phyloP scores from a whole-genome alignment of 2,888 invertebrate species.

The Drosophila monieri region DNA sequence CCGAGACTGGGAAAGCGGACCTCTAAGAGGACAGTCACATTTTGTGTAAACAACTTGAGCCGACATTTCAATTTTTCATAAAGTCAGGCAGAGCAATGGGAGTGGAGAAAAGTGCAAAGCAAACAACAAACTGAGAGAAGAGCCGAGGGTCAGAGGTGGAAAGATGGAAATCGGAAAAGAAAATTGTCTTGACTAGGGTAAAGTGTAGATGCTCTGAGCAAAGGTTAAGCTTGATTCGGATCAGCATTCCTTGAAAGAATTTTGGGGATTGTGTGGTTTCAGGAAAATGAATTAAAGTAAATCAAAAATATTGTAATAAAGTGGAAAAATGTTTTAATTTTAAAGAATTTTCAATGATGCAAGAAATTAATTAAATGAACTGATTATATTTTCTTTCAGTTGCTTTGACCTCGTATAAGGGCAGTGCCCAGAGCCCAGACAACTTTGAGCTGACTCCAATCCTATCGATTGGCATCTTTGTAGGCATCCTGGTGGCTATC shows the following conservation, averaged over 20 bases:
- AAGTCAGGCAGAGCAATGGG: slow-evolving; percentile 53
- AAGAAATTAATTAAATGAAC: neutral
- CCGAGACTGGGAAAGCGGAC: neutral
- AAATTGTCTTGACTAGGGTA: slow-evolving; percentile 40
- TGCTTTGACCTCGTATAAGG: slow-evolving; percentile 84
- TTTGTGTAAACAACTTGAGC: slow-evolving; percentile 78
- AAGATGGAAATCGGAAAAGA: slow-evolving; percentile 21
- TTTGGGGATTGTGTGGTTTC: neutral
- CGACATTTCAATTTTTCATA: slow-evolving; percentile 69
- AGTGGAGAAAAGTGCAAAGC: slow-evolving; percentile 54
- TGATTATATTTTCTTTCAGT: slow-evolving; percentile 59
- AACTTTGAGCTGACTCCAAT: slow-evolving; percentile 86
- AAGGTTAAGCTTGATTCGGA: slow-evolving; percentile 33
- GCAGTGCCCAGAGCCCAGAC: slow-evolving; percentile 84
- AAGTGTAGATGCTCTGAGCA: slow-evolving; percentile 28
- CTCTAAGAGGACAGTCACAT: slow-evolving; percentile 44
- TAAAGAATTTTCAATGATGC: neutral
- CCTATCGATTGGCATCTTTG: slow-evolving; percentile 84
- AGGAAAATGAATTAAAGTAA: neutral
- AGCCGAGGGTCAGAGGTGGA: slow-evolving; percentile 3
- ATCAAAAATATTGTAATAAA: neutral
- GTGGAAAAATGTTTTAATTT: neutral
- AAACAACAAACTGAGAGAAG: slow-evolving; percentile 44
- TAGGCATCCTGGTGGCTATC: slow-evolving; percentile 84
- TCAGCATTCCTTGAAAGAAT: slow-evolving; percentile 12